Evolutionary conservation across 2,888 invertebrate species (phyloP), one percentile per base, ranked within the genome.

Genomic region (Lissonota sp.): DNA sequence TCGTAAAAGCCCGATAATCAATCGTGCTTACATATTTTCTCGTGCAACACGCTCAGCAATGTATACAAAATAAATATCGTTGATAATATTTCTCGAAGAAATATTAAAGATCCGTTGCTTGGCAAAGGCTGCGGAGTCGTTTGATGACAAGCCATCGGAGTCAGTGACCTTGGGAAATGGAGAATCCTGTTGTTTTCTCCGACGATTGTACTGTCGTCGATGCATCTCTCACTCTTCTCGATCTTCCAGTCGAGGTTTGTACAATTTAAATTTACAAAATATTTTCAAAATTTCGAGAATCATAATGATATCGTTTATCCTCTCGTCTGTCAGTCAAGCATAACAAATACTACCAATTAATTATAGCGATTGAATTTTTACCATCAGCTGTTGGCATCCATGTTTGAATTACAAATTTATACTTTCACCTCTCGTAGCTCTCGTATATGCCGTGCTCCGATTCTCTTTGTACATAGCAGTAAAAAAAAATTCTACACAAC

Each of bases 191-290:
- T 46, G 66, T 67, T 63, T 69, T 67, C 16, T 53, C 37, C 51
- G 77, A 76, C 46, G 71, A 71, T 44, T 73, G 42, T 14, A 12
- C 70, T 4, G 73, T 81, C 39, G 76, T 81, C 44, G 66, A 66
- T 16, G 53, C 63, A 55, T 64, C 82, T 60, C 69, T 88, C 64
- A 88, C 89, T 55, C 81, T 90, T 40, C 79, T 86, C 79, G 88
- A 91, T 85, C 88, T 91, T 64, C 91, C 91, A 62, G 79, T 90
- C 55, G 91, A 91, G 88, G 91, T 91, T 75, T 64, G 88, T 87
- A 71, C 14, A n/a, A 7, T 14, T 14, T 10, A 6, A 12, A 16
- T 3, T 53, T 58, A 7, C 10, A 10, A 60, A 66, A 44, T 53
- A 37, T 44, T 39, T 37, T 12, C 10, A 16, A 1, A 51, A 49